A percentile compares a stretch with the other conserved stretches of the same genome.
These are phyloP conservation scores for Trichacis sp. DNA, from an alignment of 2,888 invertebrate genomes.

Conservation along the genomic window DNA sequence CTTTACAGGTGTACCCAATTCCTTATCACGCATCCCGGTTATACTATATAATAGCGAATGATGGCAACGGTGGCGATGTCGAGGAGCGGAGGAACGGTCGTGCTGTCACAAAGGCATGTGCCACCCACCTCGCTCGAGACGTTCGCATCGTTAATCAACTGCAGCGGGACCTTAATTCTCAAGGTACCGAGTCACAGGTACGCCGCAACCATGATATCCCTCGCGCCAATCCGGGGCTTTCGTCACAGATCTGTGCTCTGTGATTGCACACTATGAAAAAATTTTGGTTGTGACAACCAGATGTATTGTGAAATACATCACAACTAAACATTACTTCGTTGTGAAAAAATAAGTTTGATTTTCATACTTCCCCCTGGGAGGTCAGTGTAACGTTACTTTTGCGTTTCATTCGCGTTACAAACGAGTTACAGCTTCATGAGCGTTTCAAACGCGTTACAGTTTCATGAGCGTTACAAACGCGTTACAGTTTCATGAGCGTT, in stretches of 20 bases:
- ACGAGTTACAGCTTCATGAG: not conserved
- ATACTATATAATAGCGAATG: conserved; percentile 57
- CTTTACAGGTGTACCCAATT: conserved; percentile 35
- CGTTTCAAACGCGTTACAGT: no score
- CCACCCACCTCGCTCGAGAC: conserved; percentile 68
- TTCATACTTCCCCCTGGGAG: no score
- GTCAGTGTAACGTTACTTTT: no score
- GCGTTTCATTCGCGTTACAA: no score
- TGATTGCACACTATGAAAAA: conserved; percentile 7
- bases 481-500: no score
- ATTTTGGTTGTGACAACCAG: conserved; percentile 3
- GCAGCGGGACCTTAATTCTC: conserved; percentile 65
- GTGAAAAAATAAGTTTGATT: no score
- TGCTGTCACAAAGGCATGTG: conserved; percentile 70
- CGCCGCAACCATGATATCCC: conserved; percentile 48
- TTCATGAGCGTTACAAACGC: no score
- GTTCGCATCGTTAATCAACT: conserved; percentile 68
- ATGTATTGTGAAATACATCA: no score
- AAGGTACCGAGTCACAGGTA: conserved; percentile 66
- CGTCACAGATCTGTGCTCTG: conserved; percentile 21
- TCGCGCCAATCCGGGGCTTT: conserved; percentile 32
- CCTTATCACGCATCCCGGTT: conserved; percentile 49
- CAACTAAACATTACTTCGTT: no score
- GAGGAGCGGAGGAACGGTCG: conserved; percentile 62
- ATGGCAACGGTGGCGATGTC: conserved; percentile 63